A percentile compares a stretch with the other conserved stretches of the same genome.
Conservation (phyloP, 1,140 invertebrate species). For the Drosophila mauritiana region DNA sequence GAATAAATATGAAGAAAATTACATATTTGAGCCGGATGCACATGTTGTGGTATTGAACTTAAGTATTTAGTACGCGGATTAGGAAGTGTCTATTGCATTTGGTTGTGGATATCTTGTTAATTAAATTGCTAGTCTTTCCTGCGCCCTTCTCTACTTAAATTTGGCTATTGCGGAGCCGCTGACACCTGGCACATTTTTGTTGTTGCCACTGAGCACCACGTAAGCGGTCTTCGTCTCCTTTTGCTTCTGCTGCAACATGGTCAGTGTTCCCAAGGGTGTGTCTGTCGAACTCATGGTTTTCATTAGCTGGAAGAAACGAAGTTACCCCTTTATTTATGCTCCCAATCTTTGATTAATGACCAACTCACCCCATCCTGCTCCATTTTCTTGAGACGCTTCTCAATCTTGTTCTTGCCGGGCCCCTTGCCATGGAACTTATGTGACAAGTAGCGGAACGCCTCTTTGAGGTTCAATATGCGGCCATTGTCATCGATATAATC, state of each 20-base stretch:
- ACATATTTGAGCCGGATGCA: constrained; percentile 36
- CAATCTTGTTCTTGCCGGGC: constrained; percentile 98
- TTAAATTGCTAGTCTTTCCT: background rate
- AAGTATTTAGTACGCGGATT: constrained; percentile 53
- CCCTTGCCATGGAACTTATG: constrained; percentile 99
- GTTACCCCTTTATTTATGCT: background rate
- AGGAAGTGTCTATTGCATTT: constrained; percentile 80
- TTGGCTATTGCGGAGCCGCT: constrained; percentile 78
- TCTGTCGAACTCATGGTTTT: constrained; percentile 99
- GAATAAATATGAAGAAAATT: constrained; percentile 80
- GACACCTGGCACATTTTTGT: constrained; percentile 82
- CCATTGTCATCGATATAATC: constrained; percentile 99
- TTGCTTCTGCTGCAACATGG: constrained; percentile 97
- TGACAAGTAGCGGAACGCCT: constrained; percentile 97
- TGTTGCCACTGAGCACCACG: constrained; percentile 96
- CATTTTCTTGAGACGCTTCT: constrained; percentile 97
- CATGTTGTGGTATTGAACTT: constrained; percentile 35
- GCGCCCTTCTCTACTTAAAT: constrained; percentile 67
- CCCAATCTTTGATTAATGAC: background rate
- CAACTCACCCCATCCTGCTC: constrained; percentile 94
- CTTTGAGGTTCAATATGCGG: constrained; percentile 94
- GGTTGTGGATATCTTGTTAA: constrained; percentile 56
- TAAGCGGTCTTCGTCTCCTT: constrained; percentile 98
- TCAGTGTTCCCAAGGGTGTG: constrained; percentile 97
- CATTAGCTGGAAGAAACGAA: constrained; percentile 91